Evolutionary conservation across 2,797 vertebrate species (phyloP), one percentile per base, ranked within the genome.

Genomic region (Rhyacichthys aspro): DNA sequence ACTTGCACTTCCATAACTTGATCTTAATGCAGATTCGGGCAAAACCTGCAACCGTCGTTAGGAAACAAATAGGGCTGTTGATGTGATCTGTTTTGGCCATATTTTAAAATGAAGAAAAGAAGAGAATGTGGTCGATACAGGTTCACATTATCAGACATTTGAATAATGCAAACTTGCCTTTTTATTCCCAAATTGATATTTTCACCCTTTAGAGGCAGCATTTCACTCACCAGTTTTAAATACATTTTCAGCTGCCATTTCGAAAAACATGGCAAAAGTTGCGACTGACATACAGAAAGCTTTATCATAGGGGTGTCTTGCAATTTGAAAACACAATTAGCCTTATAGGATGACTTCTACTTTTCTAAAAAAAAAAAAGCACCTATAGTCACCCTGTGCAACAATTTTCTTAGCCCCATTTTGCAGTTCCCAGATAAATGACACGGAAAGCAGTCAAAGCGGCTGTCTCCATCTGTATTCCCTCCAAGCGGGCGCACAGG

Each of bases 401-500:
- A 19, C 34, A 67, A 18, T 48, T 66, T 23, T 43, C 45, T 43
- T 45, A 46, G 37, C 42, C 60, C 55, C 44, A 49, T 64, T 38
- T 36, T 5, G 18, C 59, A 50, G 47, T 45, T 56, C 17, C 12
- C 14, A 46, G 42, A 72, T 59, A 76, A 79, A 72, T 72, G 44
- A 46, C 58, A 68, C 56, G 49, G 6, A 74, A 64, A 36, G 43
- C 38, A 70, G 39, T 66, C 47, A 59, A 59, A 61, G 69, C 70
- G 62, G 43, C 74, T 63, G 52, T 56, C 63, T 58, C 59, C 36
- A 47, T 73, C 67, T 80, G 76, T 57, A 68, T 81, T 86, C 55
- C 6, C 55, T 80, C 68, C 62, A 79, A 34, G 53, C 12, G 55
- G 43, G 49, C 70, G 46, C 75, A 72, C 79, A 78, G 68, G 81